Evolutionary conservation across 2,888 invertebrate genomes (phyloP).

Genomic region (Ormyrus pomaceus): DNA sequence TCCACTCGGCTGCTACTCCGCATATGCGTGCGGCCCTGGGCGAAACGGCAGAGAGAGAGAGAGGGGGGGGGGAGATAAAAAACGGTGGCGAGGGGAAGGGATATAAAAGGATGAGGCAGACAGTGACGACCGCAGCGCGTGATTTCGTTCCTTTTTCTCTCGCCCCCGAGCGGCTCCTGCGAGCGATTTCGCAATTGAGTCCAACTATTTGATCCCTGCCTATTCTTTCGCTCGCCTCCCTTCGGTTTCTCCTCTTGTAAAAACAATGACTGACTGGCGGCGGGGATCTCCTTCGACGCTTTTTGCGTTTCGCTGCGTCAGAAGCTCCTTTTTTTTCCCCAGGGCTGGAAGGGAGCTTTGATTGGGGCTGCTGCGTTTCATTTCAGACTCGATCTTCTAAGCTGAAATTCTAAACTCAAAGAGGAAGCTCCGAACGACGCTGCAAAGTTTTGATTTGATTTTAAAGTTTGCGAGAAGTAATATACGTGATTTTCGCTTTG

Average conservation of each 20-base stretch:
- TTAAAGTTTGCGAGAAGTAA: not conserved
- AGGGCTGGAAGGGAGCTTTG: not conserved
- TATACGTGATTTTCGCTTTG: no score
- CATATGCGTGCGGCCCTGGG: not conserved
- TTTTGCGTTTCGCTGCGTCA: not conserved
- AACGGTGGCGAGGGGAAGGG: not conserved
- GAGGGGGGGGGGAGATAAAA: not conserved
- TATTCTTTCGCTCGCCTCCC: no score
- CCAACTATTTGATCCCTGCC: conserved; percentile 36
- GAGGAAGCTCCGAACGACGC: not conserved
- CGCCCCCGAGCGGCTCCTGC: conserved; percentile 2
- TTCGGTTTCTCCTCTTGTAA: not conserved
- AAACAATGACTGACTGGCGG: conserved; percentile 34
- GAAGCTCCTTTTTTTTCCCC: not conserved
- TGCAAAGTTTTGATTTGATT: conserved; percentile 8
- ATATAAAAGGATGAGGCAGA: conserved; percentile 21
- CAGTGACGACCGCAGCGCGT: conserved; percentile 56
- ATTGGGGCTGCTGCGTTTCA: conserved; percentile 1
- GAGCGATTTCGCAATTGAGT: conserved; percentile 42
- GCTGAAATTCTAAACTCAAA: not conserved
- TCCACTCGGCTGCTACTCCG: conserved; percentile 60
- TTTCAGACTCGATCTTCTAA: not conserved
- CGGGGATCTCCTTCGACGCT: not conserved
- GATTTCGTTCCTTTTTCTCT: conserved; percentile 36
- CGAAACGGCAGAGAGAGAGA: not conserved